Evolutionary conservation across 2,888 invertebrate species (phyloP).

Genomic region (Adela reaumurella): DNA sequence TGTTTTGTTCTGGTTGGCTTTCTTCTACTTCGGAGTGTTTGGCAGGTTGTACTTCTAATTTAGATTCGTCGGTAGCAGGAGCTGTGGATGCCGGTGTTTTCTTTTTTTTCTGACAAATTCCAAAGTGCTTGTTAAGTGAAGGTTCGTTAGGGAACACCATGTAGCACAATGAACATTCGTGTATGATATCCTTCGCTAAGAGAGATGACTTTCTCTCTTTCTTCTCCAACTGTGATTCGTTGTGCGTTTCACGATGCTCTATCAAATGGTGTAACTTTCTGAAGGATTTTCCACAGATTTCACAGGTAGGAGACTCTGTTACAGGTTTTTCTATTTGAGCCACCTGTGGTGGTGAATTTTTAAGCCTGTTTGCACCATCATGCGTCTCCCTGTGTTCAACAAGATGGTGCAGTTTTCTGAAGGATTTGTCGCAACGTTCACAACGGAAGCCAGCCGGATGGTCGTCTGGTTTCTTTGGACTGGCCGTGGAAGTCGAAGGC

Average conservation of each 20-base stretch:
- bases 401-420: slow-evolving; percentile 46
- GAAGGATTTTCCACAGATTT: slow-evolving; percentile 44
- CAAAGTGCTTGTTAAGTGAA: slow-evolving; percentile 40
- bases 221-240: slow-evolving; percentile 36
- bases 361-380: slow-evolving; percentile 38
- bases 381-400: slow-evolving; percentile 51
- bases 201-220: slow-evolving; percentile 40
- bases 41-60: slow-evolving; percentile 7
- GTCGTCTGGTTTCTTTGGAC: slow-evolving; percentile 27
- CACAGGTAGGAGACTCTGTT: slow-evolving; percentile 23
- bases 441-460: slow-evolving; percentile 43
- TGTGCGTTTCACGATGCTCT: slow-evolving; percentile 47
- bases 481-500: neutral
- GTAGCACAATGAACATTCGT: slow-evolving; percentile 49
- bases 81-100: slow-evolving; percentile 30
- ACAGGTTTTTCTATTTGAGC: slow-evolving; percentile 14
- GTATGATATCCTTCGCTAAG: slow-evolving; percentile 48
- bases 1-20: too few species aligned
- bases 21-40: too few species aligned
- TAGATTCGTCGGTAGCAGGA: slow-evolving; percentile 16
- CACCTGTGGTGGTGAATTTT: slow-evolving; percentile 17
- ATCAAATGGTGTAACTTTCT: slow-evolving; percentile 40
- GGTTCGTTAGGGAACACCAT: slow-evolving; percentile 54
- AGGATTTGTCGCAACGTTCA: slow-evolving; percentile 50
- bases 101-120: slow-evolving; percentile 41